These are phyloP conservation scores for Lasioglossum baleicum DNA, from an alignment of 1,140 invertebrate species.

Conservation along the genomic window DNA sequence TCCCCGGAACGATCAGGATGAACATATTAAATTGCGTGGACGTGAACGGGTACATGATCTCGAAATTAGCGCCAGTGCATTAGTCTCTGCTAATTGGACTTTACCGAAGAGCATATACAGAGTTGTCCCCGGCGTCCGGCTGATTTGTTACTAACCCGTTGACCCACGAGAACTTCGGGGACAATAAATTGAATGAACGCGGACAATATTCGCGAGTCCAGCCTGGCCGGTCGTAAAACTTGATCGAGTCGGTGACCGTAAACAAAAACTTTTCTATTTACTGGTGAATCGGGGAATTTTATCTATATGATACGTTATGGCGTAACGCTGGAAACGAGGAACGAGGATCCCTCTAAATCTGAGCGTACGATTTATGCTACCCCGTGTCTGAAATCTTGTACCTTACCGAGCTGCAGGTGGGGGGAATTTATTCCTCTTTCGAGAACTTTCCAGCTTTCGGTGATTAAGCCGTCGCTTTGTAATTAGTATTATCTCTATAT, in stretches of 20 bases:
- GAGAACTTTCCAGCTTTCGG: too few relatives aligned
- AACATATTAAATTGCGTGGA: neutral
- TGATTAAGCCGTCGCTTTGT: too few relatives aligned
- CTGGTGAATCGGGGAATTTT: conserved; percentile 27
- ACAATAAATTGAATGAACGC: conserved; percentile 4
- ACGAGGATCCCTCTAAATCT: neutral
- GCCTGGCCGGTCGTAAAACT: neutral
- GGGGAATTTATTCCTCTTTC: too few relatives aligned
- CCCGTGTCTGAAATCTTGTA: conserved; percentile 22
- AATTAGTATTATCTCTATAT: too few relatives aligned
- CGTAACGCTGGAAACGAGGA: conserved; percentile 12
- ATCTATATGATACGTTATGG: conserved; percentile 12
- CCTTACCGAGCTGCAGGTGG: too few relatives aligned
- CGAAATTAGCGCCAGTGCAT: neutral
- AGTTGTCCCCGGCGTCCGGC: too few relatives aligned
- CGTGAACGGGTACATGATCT: neutral
- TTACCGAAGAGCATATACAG: neutral
- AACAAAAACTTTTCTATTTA: conserved; percentile 27
- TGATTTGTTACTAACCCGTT: neutral
- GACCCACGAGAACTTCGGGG: neutral
- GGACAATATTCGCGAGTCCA: conserved; percentile 10
- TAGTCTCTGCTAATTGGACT: neutral
- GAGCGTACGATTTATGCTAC: neutral
- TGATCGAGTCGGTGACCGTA: neutral
- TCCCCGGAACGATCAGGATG: neutral